Conservation (phyloP, 1,140 invertebrate species). For the Planococcus citri region DNA sequence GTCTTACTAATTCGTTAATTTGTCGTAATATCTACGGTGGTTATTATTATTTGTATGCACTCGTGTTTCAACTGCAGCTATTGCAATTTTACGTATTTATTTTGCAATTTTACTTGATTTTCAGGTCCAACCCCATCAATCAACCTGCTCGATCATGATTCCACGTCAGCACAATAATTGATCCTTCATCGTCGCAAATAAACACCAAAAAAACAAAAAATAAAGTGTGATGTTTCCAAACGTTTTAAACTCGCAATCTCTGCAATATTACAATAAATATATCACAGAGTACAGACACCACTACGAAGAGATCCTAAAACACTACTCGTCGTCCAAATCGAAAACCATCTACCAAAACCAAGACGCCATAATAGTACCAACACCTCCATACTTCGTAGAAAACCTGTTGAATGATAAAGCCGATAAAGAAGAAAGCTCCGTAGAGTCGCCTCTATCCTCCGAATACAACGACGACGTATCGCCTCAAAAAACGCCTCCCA, state of each 20-base stretch:
- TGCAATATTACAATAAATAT: conserved; percentile 12
- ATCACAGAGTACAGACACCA: conserved; percentile 13
- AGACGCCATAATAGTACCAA: neutral
- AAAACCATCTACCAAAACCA: neutral
- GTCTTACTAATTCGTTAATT: no score
- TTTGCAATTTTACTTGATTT: no score
- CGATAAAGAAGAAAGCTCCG: conserved; percentile 2
- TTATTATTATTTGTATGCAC: no score
- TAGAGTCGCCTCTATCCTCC: conserved; percentile 8
- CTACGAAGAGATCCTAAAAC: conserved; percentile 9
- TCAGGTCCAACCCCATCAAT: no score
- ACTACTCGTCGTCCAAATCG: neutral
- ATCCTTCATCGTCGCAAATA: no score
- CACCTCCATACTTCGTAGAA: conserved; percentile 5
- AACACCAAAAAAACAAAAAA: no score
- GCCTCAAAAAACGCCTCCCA: neutral
- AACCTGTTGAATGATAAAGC: conserved; percentile 9
- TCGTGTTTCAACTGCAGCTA: no score
- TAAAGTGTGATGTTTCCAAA: neutral
- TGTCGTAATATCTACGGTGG: no score
- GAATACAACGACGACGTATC: conserved; percentile 15
- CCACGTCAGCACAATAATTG: no score
- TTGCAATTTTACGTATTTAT: no score
- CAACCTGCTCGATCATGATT: no score
- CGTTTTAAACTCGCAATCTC: conserved; percentile 12